phyloP scores from a whole-genome alignment of 2,888 invertebrate genomes.

The Epicampocera succincta region DNA sequence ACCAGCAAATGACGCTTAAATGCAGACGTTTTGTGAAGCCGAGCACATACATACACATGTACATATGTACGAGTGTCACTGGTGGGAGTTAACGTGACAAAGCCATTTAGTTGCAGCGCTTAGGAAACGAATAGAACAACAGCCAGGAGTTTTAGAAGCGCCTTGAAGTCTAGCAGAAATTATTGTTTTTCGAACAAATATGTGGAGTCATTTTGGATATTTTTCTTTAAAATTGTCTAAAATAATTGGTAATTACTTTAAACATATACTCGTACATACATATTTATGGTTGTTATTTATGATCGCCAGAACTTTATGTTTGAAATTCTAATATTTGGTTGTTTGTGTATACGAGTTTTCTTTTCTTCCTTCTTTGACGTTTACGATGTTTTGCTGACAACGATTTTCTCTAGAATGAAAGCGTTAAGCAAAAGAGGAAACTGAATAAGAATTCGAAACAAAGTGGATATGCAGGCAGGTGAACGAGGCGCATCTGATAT shows the following conservation, averaged over 20 bases:
- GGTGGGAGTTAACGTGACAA: conserved; percentile 44
- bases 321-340: conserved; percentile 30
- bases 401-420: conserved; percentile 10
- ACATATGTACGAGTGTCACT: background rate
- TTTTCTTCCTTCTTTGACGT: conserved; percentile 9
- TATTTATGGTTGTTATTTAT: conserved; percentile 75
- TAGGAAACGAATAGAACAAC: background rate
- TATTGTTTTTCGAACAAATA: conserved; percentile 4
- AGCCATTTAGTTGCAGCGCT: conserved; percentile 26
- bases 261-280: no score
- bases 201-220: conserved; percentile 13
- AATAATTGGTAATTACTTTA: conserved; percentile 36
- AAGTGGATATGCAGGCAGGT: background rate
- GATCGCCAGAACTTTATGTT: conserved; percentile 79
- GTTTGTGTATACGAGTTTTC: background rate
- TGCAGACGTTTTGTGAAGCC: no score
- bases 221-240: background rate
- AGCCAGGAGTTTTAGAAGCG: background rate
- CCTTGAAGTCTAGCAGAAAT: conserved; percentile 21
- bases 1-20: background rate
- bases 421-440: conserved; percentile 2
- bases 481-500: conserved; percentile 2
- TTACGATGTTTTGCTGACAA: background rate
- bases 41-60: no score
- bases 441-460: background rate